These are phyloP conservation scores for Gymnogyps californianus DNA, from an alignment of 2,113 vertebrate genomes.

Conservation along the genomic window DNA sequence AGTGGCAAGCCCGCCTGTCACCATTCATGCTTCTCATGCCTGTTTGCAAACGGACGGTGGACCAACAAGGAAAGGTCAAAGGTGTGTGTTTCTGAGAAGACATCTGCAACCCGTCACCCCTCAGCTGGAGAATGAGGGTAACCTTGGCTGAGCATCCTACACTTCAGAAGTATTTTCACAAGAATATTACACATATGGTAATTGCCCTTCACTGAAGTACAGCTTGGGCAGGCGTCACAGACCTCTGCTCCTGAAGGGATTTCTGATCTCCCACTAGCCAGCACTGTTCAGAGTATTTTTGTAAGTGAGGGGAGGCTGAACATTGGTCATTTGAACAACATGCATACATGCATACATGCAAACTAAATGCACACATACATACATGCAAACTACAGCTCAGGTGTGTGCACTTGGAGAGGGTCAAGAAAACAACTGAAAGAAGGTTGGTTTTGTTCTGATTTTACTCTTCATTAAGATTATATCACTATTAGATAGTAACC, in stretches of 20 bases:
- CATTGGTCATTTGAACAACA: neutral
- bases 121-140: neutral
- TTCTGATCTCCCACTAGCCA: neutral
- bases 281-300: neutral
- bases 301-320: neutral
- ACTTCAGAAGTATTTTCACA: neutral
- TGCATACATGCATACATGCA: fast-evolving
- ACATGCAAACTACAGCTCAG: neutral
- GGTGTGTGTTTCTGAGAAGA: neutral
- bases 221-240: neutral
- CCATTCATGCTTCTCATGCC: neutral
- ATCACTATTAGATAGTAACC: neutral
- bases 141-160: neutral
- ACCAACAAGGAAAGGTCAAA: neutral
- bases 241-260: neutral
- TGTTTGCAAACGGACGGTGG: fast-evolving
- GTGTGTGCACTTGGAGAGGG: neutral
- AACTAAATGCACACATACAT: neutral
- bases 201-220: neutral
- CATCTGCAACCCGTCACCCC: neutral
- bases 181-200: neutral
- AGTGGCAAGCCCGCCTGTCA: neutral
- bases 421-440: neutral
- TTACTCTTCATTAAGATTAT: neutral
- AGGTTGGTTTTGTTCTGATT: neutral